A percentile compares a stretch with the other conserved stretches of the same genome.
Conservation (phyloP, 2,113 vertebrate genomes). For the Lepisosteus oculatus region DNA sequence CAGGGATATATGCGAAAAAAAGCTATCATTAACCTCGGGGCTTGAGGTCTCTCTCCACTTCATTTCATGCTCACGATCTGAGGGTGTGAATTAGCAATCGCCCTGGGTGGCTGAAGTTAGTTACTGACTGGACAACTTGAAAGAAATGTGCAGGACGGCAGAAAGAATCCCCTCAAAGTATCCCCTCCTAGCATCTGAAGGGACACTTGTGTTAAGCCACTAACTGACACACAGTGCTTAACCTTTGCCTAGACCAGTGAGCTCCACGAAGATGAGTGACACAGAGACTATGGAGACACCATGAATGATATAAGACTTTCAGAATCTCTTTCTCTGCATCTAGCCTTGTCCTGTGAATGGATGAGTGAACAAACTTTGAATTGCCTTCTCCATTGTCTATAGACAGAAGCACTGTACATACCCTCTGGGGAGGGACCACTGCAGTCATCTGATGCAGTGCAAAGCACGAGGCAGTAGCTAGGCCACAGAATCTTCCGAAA, state of each 20-base stretch:
- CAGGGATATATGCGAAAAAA: conserved; percentile 44
- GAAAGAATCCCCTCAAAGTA: conserved; percentile 67
- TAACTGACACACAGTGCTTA: conserved; percentile 49
- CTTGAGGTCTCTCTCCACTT: conserved; percentile 63
- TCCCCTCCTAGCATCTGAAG: conserved; percentile 34
- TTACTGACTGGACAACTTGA: conserved; percentile 72
- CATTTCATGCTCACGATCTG: conserved; percentile 77
- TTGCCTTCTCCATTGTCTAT: no score
- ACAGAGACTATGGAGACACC: no score
- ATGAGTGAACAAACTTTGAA: no score
- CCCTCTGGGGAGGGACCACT: no score
- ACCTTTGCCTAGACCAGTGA: conserved; percentile 44
- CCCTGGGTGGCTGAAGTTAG: conserved; percentile 63
- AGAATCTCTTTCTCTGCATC: no score
- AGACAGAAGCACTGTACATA: no score
- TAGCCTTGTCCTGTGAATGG: no score
- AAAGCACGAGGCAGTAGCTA: no score
- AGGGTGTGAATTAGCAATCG: conserved; percentile 70
- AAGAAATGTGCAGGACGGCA: conserved; percentile 72
- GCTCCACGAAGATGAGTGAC: background rate
- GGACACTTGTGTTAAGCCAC: conserved; percentile 46
- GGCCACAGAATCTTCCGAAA: no score
- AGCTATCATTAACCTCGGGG: conserved; percentile 68
- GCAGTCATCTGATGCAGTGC: no score
- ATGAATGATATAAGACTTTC: no score